phyloP scores from a whole-genome alignment of 2,797 vertebrate genomes.

The Chiroxiphia lanceolata region DNA sequence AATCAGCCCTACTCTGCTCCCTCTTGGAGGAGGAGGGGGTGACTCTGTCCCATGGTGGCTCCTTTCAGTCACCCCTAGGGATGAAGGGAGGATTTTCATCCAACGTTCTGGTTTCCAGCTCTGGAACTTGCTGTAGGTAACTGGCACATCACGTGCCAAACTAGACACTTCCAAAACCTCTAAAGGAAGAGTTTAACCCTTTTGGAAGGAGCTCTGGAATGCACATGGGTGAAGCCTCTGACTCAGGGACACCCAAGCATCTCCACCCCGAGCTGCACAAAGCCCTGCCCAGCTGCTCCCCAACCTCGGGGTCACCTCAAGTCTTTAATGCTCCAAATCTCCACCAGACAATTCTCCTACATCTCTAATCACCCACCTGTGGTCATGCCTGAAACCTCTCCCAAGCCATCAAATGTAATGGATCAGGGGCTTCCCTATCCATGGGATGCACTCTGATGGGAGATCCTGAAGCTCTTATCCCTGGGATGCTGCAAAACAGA shows the following conservation, averaged over 20 bases:
- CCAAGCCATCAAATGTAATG: background rate
- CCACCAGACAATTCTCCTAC: background rate
- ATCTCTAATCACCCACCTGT: background rate
- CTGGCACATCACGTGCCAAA: background rate
- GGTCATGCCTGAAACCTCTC: background rate
- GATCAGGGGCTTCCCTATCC: background rate
- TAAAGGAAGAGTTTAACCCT: background rate
- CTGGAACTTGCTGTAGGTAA: background rate
- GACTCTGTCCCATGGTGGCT: accelerated
- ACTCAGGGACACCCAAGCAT: background rate
- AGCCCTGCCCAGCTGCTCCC: background rate
- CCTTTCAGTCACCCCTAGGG: accelerated
- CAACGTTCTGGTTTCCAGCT: background rate
- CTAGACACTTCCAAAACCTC: background rate
- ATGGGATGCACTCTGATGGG: accelerated
- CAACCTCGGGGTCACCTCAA: background rate
- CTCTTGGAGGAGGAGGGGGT: background rate
- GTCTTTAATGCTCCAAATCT: background rate
- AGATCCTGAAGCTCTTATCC: background rate
- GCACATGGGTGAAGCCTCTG: background rate
- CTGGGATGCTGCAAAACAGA: too few relatives aligned
- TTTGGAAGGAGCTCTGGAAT: background rate
- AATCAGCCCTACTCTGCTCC: background rate
- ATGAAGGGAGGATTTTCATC: background rate
- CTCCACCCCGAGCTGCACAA: background rate